Conservation (phyloP, 2,888 invertebrate species). For the Drosophila mayaguana region DNA sequence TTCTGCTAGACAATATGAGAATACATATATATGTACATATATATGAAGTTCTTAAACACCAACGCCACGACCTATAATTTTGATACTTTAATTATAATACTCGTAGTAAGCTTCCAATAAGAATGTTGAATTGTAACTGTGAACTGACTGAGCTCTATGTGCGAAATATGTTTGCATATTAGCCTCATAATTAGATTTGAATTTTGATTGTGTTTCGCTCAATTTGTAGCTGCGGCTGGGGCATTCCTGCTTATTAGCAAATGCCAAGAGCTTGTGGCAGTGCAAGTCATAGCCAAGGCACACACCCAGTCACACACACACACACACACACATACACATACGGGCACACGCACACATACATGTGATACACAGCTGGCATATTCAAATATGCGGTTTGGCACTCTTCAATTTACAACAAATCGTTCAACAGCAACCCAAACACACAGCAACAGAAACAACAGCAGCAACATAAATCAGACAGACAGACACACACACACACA, state of each 20-base stretch:
- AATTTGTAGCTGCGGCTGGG: constrained; percentile 32
- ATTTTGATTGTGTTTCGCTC: constrained; percentile 1
- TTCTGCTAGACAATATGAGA: no score
- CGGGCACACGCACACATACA: no score
- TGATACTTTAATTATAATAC: no score
- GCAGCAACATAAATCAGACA: constrained; percentile 59
- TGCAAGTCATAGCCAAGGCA: constrained; percentile 7
- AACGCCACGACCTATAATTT: not conserved
- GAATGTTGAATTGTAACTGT: not conserved
- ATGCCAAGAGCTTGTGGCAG: constrained; percentile 29
- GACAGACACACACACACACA: constrained; percentile 27
- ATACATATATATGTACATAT: no score
- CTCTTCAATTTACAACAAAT: constrained; percentile 77
- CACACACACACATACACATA: constrained; percentile 9
- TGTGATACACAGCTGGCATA: constrained; percentile 62
- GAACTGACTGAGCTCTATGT: not conserved
- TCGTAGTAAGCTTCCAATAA: not conserved
- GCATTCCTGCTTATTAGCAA: constrained; percentile 46
- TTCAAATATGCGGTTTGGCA: constrained; percentile 77
- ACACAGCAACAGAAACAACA: constrained; percentile 31
- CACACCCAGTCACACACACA: constrained; percentile 10
- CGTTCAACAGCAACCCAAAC: constrained; percentile 57
- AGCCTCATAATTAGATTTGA: constrained; percentile 3
- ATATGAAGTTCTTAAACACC: not conserved
- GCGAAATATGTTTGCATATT: constrained; percentile 1